A percentile compares a stretch with the other conserved stretches of the same genome.
Evolutionary conservation across 2,888 invertebrate species (phyloP).

Genomic region (Nomada goodeniana): DNA sequence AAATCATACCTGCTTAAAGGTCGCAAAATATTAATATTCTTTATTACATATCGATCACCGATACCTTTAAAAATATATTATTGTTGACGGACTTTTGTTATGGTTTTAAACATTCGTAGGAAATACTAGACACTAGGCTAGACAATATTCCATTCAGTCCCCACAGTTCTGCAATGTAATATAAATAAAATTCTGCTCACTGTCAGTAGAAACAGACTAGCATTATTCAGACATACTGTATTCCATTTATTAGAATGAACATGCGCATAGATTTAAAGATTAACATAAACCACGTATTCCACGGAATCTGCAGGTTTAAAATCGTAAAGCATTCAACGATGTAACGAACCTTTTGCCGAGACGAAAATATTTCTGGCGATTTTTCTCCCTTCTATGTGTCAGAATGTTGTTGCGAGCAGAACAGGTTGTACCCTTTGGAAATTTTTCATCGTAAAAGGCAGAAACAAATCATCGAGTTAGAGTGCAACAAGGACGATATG

Average conservation of each 20-base stretch:
- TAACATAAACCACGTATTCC: constrained; percentile 12
- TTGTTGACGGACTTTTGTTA: too few species aligned
- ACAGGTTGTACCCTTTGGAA: constrained; percentile 26
- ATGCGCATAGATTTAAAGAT: constrained; percentile 13
- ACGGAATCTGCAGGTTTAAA: constrained; percentile 1
- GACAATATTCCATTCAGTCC: too few species aligned
- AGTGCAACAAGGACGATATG: constrained; percentile 26
- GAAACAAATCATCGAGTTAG: constrained; percentile 54
- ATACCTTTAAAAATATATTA: too few species aligned
- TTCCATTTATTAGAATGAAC: constrained; percentile 6
- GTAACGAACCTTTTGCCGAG: constrained; percentile 22
- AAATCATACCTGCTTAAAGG: too few species aligned
- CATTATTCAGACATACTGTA: constrained; percentile 25
- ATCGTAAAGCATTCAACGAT: constrained; percentile 18
- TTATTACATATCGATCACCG: too few species aligned
- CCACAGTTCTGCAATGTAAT: too few species aligned
- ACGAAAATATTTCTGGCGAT: constrained; percentile 27
- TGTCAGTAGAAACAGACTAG: constrained; percentile 9
- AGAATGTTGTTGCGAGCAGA: constrained; percentile 37
- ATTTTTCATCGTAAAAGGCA: constrained; percentile 47
- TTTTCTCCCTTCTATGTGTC: constrained; percentile 18
- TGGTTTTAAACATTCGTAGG: too few species aligned
- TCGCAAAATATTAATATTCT: too few species aligned
- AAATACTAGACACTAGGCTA: too few species aligned
- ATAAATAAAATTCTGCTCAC: too few species aligned